Percentiles rank a stretch among this genome's conserved stretches.
Conservation (phyloP, 2,888 invertebrate species). For the Epirrhoe alternata region DNA sequence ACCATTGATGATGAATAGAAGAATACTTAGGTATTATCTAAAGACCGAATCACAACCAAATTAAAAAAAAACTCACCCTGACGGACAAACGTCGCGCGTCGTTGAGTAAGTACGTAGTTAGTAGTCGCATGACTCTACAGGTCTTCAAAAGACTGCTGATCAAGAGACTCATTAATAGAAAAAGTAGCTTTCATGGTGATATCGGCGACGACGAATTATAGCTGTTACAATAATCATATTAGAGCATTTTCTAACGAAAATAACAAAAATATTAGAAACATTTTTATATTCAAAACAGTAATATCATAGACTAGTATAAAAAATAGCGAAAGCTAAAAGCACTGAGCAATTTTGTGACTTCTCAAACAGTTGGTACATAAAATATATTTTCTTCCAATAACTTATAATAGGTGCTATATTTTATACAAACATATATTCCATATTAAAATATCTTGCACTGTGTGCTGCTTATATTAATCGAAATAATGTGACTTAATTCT, state of each 20-base stretch:
- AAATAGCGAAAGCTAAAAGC: conserved; percentile 80
- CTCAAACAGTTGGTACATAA: conserved; percentile 31
- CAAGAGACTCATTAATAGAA: too few relatives aligned
- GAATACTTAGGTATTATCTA: too few relatives aligned
- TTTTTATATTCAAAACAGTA: conserved; percentile 71
- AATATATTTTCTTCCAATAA: conserved; percentile 46
- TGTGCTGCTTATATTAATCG: conserved; percentile 24
- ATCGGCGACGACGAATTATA: too few relatives aligned
- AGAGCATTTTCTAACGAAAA: conserved; percentile 40
- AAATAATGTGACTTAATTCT: conserved; percentile 47
- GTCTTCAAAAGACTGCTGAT: too few relatives aligned
- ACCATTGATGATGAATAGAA: too few relatives aligned
- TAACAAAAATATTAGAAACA: conserved; percentile 62
- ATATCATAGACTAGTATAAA: conserved; percentile 80
- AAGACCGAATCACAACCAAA: too few relatives aligned
- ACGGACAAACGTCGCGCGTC: too few relatives aligned
- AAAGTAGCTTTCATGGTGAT: too few relatives aligned
- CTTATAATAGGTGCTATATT: conserved; percentile 47
- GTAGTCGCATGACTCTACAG: too few relatives aligned
- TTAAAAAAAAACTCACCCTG: too few relatives aligned
- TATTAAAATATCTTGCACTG: conserved; percentile 26
- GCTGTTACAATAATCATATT: too few relatives aligned
- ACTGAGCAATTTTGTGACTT: conserved; percentile 80
- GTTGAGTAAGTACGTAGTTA: too few relatives aligned
- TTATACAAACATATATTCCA: conserved; percentile 36